These are phyloP conservation scores for Yponomeuta sedellus DNA, from an alignment of 2,888 invertebrate species.

Conservation along the genomic window DNA sequence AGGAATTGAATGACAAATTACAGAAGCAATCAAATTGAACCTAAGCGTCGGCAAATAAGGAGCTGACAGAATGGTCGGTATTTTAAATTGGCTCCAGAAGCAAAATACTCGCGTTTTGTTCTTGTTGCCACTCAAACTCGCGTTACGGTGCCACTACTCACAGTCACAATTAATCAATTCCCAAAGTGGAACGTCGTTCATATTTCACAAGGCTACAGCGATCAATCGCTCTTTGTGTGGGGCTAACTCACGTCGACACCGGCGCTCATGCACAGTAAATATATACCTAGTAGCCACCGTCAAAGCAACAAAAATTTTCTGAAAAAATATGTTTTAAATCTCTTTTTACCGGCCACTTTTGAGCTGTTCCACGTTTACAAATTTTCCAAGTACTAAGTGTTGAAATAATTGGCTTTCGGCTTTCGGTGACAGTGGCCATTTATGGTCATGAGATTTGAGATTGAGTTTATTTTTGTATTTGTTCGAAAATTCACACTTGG, in stretches of 20 bases:
- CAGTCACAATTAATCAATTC: slow-evolving; percentile 68
- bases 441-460: not conserved
- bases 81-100: slow-evolving; percentile 51
- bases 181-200: slow-evolving; percentile 55
- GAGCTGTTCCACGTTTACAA: too few species aligned
- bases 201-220: slow-evolving; percentile 56
- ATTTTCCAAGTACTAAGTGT: too few species aligned
- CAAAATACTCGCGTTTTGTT: slow-evolving; percentile 19
- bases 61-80: slow-evolving; percentile 32
- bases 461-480: not conserved
- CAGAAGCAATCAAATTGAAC: slow-evolving; percentile 50
- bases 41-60: slow-evolving; percentile 48
- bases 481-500: slow-evolving; percentile 10
- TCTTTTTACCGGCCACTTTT: not conserved
- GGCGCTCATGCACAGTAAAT: slow-evolving; percentile 46
- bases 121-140: slow-evolving; percentile 10
- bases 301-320: slow-evolving; percentile 67
- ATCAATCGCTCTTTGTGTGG: slow-evolving; percentile 72
- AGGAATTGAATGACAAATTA: slow-evolving; percentile 41
- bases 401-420: too few species aligned
- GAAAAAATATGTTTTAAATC: not conserved
- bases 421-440: too few species aligned
- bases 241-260: slow-evolving; percentile 59
- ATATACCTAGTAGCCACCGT: slow-evolving; percentile 53
- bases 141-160: slow-evolving; percentile 42